Evolutionary conservation across 2,113 vertebrate genomes (phyloP), one percentile per base, ranked within the genome.

Genomic region (Sinocyclocheilus maitianheensis): DNA sequence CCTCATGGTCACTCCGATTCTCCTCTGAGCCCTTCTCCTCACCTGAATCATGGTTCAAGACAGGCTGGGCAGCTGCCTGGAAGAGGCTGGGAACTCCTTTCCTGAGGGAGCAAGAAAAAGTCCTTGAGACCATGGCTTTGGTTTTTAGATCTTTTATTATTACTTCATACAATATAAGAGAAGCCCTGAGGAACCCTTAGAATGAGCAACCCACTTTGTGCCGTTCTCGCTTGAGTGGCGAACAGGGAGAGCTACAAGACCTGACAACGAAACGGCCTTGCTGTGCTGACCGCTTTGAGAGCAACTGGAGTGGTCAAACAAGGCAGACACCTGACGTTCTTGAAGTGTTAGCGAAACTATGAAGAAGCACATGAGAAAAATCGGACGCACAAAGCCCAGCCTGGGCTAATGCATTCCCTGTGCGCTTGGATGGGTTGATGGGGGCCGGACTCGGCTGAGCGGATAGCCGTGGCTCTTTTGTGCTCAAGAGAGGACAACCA

Each of bases 381-480:
- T 83, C 87, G 90, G 5, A 63, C 13, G 6, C 22, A 84, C 77
- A 87, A 81, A 82, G 76, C 92, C 86, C 77, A 86, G 89, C 88
- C 89, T 88, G 87, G 94, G 93, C 95, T 97, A 97, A 99, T 97
- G 95, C 95, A 96, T 87, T 96, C 95, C 93, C 94, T 93, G 96
- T 97, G 96, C 94, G 94, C 97, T 96, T 97, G 96, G 95, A 87
- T 97, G 95, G 96, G 93, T 93, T 93, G 91, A 90, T 91, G 94
- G 95, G 94, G 94, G 93, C 89, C 90, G 93, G 92, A 92, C 91
- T 91, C 88, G 93, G 90, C 91, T 93, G 92, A 93, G 94, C 87
- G 86, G 90, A 92, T 93, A 94, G 92, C 90, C 89, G 90, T 86
- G 85, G 86, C 46, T 93, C 96, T 95, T 97, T 97, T 99, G 97